A percentile compares a stretch with the other conserved stretches of the same genome.
These are phyloP conservation scores for Zaprionus inermis DNA, from an alignment of 1,140 invertebrate genomes.

Conservation along the genomic window DNA sequence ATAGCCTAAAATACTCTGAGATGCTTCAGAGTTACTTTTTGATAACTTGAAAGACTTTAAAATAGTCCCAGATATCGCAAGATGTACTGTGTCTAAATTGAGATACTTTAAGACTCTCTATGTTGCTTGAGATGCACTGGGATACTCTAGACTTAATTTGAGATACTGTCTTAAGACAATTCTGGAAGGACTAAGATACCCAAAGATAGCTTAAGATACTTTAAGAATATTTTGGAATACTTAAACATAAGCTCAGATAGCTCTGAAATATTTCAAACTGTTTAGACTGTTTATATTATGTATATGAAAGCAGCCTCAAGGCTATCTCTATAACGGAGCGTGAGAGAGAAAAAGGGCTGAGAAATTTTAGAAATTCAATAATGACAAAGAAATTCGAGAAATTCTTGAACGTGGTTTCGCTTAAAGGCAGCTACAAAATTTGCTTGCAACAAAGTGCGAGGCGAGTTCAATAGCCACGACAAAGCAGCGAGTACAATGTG, in stretches of 20 bases:
- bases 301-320: not conserved
- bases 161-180: not conserved
- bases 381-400: slow-evolving; percentile 6
- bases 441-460: not conserved
- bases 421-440: slow-evolving; percentile 5
- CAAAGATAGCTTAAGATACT: not conserved
- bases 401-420: not conserved
- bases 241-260: not conserved
- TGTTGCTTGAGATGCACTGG: not conserved
- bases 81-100: not conserved
- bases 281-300: not conserved
- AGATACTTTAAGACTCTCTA: not conserved
- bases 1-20: not conserved
- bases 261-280: not conserved
- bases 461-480: slow-evolving; percentile 6
- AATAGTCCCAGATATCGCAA: accelerated
- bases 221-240: not conserved
- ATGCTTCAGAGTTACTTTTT: not conserved
- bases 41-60: not conserved
- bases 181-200: not conserved
- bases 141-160: not conserved
- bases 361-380: not conserved
- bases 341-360: not conserved
- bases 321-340: not conserved
- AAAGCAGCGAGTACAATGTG: not conserved